Base-by-base conservation (phyloP, 2,888 invertebrate species). In the Therioaphis trifolii region DNA sequence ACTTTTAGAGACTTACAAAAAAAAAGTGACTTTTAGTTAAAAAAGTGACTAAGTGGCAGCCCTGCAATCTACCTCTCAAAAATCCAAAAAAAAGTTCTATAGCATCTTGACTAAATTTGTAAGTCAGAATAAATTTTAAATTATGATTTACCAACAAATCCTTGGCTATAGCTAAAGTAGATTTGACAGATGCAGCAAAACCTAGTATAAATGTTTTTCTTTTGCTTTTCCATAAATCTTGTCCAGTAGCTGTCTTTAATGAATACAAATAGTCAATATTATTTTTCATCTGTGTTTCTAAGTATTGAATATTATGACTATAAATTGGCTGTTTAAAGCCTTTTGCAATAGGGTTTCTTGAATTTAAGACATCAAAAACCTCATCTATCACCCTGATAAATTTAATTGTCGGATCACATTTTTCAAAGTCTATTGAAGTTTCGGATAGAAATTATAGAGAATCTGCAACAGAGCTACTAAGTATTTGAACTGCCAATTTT, bases 101-200 rank as follows among this genome's bases (percentile, higher is more conserved):
- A n/a, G n/a, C n/a, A n/a, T n/a, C n/a, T n/a, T n/a, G n/a, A n/a
- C n/a, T n/a, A n/a, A n/a, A n/a, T 49, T 74, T 82, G 35, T 84
- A 74, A 15, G 82, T 84, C 35, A 84, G 21, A 29, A 74, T 61
- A 35, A 46, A 74, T 27, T 63, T 80, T 58, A 80, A 80, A 52
- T 49, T 55, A 4, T 46, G 46, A n/a, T 74, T 72, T 4, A 69
- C 4, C 14, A 69, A 46, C 11, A 69, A 72, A 21, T 52, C 1
- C 9, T n/a, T 72, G 0, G 52, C 24, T 29, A 29, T 63, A 15
- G 24, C 12, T 29, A 63, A 7, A 29, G n/a, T 63, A 14, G 63
- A 63, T 63, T 63, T 63, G 12, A 63, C 18, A n/a, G n/a, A n/a
- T n/a, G n/a, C n/a, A n/a, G n/a, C n/a, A n/a, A n/a, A n/a, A n/a